Base-by-base conservation (phyloP, 2,797 vertebrate species). In the Cynopterus sphinx region DNA sequence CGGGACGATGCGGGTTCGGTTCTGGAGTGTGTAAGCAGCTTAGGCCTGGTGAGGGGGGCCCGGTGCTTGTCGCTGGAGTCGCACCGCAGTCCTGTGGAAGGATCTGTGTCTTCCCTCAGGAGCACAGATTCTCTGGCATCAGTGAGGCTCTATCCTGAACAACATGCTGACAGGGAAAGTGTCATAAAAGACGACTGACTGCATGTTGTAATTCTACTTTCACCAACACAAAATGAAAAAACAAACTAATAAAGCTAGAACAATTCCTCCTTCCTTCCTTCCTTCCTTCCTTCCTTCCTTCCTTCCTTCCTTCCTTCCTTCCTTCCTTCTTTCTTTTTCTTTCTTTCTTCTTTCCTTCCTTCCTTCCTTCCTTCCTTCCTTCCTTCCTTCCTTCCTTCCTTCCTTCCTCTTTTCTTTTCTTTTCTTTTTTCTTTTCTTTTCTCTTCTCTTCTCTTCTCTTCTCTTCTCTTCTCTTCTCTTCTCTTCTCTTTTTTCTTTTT, bases 21-120 rank as follows among this genome's bases (percentile, higher is more conserved):
- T 97, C 83, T 97, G 98, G 98, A 98, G 97, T 97, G 94, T 94
- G 98, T 97, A 97, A 98, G 97, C 96, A 95, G 79, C 83, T 65
- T 87, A 98, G 94, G 84, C 89, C 71, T 96, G 87, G 97, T 98
- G 95, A 97, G 93, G 90, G 97, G 86, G 91, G 94, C 96, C 98
- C 96, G 55, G 63, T 51, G 91, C 94, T 97, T 43, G 79, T 77
- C 97, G 97, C 93, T 59, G 87, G 85, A 97, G 74, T 96, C 97
- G 91, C 21, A 89, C 79, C 91, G 97, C 91, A 87, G 97, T 95
- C 88, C 97, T 97, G 97, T 96, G 68, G 87, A 93, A 96, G 94
- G 98, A 98, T 96, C 98, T 57, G 94, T 95, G 49, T 90, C 89
- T 73, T 98, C 98, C 98, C 98, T 71, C 74, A 94, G 97, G 98